These are phyloP conservation scores for Drosophila arawakana DNA, from an alignment of 1,140 invertebrate genomes.

Conservation along the genomic window DNA sequence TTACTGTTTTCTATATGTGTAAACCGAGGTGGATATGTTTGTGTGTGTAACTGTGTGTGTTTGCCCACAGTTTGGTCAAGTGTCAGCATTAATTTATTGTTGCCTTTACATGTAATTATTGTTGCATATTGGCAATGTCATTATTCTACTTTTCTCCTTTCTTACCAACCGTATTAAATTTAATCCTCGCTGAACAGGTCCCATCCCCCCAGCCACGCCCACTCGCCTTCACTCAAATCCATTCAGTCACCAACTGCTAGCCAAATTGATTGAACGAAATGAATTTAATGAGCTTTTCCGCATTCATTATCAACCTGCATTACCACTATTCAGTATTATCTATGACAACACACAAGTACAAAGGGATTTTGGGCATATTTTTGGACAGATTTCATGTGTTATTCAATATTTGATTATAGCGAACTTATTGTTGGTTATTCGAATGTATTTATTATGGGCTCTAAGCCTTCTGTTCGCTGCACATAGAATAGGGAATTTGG, in stretches of 20 bases:
- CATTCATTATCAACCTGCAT: slow-evolving; percentile 21
- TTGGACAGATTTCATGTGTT: not conserved
- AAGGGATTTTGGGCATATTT: not conserved
- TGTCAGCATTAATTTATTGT: slow-evolving; percentile 41
- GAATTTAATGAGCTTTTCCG: slow-evolving; percentile 29
- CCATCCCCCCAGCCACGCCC: not conserved
- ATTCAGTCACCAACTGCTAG: not conserved
- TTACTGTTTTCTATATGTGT: slow-evolving; percentile 6
- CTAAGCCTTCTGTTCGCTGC: too few relatives aligned
- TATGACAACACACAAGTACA: not conserved
- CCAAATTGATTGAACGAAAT: slow-evolving; percentile 35
- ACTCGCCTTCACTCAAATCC: not conserved
- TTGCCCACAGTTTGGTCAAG: slow-evolving; percentile 9
- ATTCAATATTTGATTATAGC: not conserved
- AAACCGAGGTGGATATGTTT: not conserved
- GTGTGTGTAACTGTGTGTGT: slow-evolving; percentile 17
- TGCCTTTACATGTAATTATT: slow-evolving; percentile 39
- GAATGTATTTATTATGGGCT: too few relatives aligned
- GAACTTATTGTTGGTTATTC: not conserved
- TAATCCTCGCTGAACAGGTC: not conserved
- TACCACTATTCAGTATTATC: not conserved
- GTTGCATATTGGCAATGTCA: slow-evolving; percentile 17
- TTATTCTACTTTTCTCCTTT: slow-evolving; percentile 1
- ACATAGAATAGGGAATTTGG: too few relatives aligned
- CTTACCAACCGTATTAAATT: slow-evolving; percentile 19